Evolutionary conservation across 1,140 invertebrate species (phyloP).

Genomic region (Plectrocnemia conspersa): DNA sequence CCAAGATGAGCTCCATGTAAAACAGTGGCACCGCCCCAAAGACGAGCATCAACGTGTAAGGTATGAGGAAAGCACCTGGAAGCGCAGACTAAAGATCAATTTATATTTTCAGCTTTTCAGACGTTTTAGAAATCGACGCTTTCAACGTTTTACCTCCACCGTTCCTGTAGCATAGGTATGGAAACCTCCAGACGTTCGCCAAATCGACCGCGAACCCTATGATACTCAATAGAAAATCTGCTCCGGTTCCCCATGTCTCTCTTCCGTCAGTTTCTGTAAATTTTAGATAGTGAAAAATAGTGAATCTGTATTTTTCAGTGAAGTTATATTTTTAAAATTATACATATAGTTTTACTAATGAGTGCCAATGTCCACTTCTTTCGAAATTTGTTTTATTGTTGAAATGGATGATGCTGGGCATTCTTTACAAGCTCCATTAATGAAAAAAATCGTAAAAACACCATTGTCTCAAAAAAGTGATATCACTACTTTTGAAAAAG

Average conservation of each 20-base stretch:
- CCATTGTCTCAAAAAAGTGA: too few species aligned
- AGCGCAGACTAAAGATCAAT: constrained; percentile 27
- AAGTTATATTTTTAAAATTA: too few species aligned
- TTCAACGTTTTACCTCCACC: constrained; percentile 29
- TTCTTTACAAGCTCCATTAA: too few species aligned
- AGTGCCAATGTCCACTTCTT: too few species aligned
- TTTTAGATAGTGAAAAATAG: too few species aligned
- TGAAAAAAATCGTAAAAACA: too few species aligned
- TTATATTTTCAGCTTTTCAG: not conserved
- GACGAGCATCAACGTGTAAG: constrained; percentile 65
- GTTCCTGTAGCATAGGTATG: constrained; percentile 50
- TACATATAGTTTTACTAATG: too few species aligned
- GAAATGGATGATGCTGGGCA: too few species aligned
- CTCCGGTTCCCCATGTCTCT: constrained; percentile 84
- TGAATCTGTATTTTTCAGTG: too few species aligned
- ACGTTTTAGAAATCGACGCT: too few species aligned
- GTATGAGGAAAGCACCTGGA: constrained; percentile 64
- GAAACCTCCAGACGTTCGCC: constrained; percentile 87
- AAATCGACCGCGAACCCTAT: constrained; percentile 89
- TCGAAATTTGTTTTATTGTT: too few species aligned
- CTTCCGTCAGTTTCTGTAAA: constrained; percentile 57
- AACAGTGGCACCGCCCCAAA: constrained; percentile 81
- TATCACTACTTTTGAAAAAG: too few species aligned
- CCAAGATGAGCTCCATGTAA: constrained; percentile 80
- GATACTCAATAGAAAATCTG: constrained; percentile 88